Percentiles rank a stretch among this genome's conserved stretches.
Conservation (phyloP, 2,888 invertebrate genomes). For the Tiphia femorata region DNA sequence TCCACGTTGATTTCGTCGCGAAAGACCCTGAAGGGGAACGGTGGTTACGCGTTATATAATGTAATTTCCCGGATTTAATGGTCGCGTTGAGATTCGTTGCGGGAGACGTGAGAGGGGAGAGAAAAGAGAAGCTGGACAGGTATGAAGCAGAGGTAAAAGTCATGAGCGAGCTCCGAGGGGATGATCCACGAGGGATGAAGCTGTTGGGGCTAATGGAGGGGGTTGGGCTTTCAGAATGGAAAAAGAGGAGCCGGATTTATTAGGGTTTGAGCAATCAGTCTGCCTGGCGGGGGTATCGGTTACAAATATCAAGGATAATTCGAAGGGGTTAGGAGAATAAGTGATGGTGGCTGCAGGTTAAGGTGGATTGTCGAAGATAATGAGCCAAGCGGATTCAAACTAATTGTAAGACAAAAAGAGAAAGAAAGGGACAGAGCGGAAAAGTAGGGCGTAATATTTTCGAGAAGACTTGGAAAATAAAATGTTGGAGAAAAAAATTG, state of each 20-base stretch:
- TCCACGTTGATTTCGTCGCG: no score
- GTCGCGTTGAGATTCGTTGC: slow-evolving; percentile 32
- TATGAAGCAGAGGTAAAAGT: not conserved
- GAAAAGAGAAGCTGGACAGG: not conserved
- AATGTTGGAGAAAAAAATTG: no score
- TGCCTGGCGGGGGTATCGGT: slow-evolving; percentile 1
- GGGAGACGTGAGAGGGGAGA: not conserved
- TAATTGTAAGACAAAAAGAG: no score
- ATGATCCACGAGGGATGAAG: no score
- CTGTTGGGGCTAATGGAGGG: not conserved
- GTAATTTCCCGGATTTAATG: slow-evolving; percentile 50
- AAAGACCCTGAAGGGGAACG: slow-evolving; percentile 26
- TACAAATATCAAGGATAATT: slow-evolving; percentile 16
- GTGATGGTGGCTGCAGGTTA: no score
- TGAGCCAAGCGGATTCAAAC: no score
- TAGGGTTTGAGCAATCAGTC: slow-evolving; percentile 37
- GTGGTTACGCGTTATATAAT: slow-evolving; percentile 45
- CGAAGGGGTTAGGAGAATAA: no score
- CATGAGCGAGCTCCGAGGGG: not conserved
- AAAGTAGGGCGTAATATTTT: no score
- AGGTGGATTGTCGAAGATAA: no score
- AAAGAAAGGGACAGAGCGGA: no score
- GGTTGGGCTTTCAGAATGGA: not conserved
- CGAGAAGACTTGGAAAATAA: no score
- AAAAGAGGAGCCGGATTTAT: slow-evolving; percentile 32